Evolutionary conservation across 2,888 invertebrate genomes (phyloP), one percentile per base, ranked within the genome.

Genomic region (Diarsia dahlii): DNA sequence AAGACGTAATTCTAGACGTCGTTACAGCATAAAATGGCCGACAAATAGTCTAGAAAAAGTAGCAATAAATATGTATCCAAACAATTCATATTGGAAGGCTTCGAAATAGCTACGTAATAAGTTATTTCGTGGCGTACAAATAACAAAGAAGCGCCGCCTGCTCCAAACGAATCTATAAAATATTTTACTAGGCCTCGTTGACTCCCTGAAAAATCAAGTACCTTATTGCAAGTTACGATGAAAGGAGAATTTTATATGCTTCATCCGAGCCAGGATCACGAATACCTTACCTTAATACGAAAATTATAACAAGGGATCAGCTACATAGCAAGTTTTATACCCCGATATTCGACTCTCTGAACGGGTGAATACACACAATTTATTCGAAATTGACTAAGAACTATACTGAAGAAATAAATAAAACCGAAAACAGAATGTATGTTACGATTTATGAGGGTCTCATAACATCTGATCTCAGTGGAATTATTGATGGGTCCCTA

Each of bases 281-380:
- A 81, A 84, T 75, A 87, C 78, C 79, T 84, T 82, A 82, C 80
- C 77, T 76, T 88, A 80, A 88, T 88, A 82, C 67, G 83, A 87
- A 88, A 87, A 88, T 88, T 88, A 88, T 87, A 87, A 84, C 71
- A 83, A 80, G 77, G 81, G 84, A 82, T 80, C 79, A 71, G 70
- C 73, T 69, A 60, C 78, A 72, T 66, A 78, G 70, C 62, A 68
- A 83, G 62, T 79, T 78, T 84, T 76, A 76, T 82, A 28, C 54
- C 48, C 67, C 58, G 34, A 83, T 80, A 84, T 83, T 72, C 70
- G 79, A 80, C 50, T 74, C 75, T 65, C 54, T 73, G 67, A 76
- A 76, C 80, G 76, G 34, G 15, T 76, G 67, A 67, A 70, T 71
- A 83, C 86, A 73, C 76, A 77, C 71, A 77, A 83, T 86, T 83